Conservation (phyloP, 2,797 vertebrate species). For the Acipenser oxyrinchus region DNA sequence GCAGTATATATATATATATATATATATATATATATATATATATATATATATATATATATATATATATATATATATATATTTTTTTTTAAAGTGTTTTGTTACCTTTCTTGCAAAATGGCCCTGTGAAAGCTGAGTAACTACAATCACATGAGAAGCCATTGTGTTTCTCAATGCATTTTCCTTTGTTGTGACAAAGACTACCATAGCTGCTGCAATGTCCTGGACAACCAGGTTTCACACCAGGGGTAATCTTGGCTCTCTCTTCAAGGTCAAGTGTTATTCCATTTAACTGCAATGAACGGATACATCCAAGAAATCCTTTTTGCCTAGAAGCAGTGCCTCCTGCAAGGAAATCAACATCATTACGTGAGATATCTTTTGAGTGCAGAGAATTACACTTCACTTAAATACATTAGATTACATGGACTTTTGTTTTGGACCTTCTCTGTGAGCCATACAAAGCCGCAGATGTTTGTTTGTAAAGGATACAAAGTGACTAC, state of each 20-base stretch:
- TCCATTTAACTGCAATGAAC: constrained; percentile 80
- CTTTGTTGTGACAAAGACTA: constrained; percentile 72
- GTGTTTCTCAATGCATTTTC: constrained; percentile 70
- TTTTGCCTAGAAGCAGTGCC: constrained; percentile 88
- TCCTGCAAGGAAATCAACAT: constrained; percentile 47
- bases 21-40: too few species aligned
- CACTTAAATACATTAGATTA: too few species aligned
- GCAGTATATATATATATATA: too few species aligned
- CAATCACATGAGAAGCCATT: constrained; percentile 82
- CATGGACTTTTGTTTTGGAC: too few species aligned
- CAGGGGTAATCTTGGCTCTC: constrained; percentile 79
- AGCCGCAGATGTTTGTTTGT: too few species aligned
- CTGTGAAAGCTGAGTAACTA: constrained; percentile 62
- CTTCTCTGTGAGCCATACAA: too few species aligned
- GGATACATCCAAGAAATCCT: constrained; percentile 84
- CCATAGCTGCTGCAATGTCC: constrained; percentile 89
- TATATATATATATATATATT: too few species aligned
- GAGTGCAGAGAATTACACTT: too few species aligned
- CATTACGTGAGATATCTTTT: neutral
- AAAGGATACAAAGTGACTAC: too few species aligned
- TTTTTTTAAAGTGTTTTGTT: constrained; percentile 15
- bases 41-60: too few species aligned
- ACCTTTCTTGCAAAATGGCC: constrained; percentile 82
- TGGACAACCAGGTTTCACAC: constrained; percentile 77
- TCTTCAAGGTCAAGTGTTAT: constrained; percentile 76